phyloP scores from a whole-genome alignment of 2,888 invertebrate genomes.

The Mystacides longicornis region DNA sequence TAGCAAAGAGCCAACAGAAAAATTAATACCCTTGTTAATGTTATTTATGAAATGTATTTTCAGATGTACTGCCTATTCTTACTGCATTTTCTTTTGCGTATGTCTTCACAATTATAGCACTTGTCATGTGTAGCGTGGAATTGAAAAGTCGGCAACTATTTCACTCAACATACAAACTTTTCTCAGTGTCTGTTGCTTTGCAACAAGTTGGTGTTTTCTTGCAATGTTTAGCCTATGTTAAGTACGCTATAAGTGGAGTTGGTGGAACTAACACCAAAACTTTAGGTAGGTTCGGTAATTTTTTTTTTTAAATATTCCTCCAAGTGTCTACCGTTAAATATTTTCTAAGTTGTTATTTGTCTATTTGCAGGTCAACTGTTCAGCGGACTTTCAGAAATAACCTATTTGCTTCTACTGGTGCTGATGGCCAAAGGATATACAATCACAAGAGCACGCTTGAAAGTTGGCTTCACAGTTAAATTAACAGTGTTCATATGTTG shows the following conservation, averaged over 20 bases:
- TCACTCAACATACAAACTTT: slow-evolving; percentile 85
- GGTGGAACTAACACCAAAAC: slow-evolving; percentile 46
- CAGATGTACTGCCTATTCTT: slow-evolving; percentile 81
- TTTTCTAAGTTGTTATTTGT: not conserved
- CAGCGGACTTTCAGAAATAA: slow-evolving; percentile 64
- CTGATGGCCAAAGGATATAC: slow-evolving; percentile 87
- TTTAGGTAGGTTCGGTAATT: slow-evolving; percentile 35
- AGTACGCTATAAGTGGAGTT: slow-evolving; percentile 68
- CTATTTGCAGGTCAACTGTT: slow-evolving; percentile 57
- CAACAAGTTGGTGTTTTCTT: slow-evolving; percentile 60
- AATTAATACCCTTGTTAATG: not conserved
- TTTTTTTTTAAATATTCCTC: too few species aligned
- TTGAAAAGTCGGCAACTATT: slow-evolving; percentile 72
- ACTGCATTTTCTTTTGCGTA: slow-evolving; percentile 69
- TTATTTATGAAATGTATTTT: not conserved
- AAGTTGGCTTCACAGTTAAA: slow-evolving; percentile 64
- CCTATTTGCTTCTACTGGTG: slow-evolving; percentile 70
- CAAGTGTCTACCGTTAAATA: not conserved
- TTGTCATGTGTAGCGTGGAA: slow-evolving; percentile 68
- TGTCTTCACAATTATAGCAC: slow-evolving; percentile 60
- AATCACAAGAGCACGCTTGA: slow-evolving; percentile 75
- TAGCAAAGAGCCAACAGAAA: not conserved
- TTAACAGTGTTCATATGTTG: slow-evolving; percentile 73
- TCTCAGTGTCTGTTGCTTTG: slow-evolving; percentile 60
- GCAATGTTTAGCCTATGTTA: slow-evolving; percentile 63